Percentiles rank a stretch among this genome's conserved stretches.
Evolutionary conservation across 2,888 invertebrate species (phyloP).

Genomic region (Drosophila niveifrons): DNA sequence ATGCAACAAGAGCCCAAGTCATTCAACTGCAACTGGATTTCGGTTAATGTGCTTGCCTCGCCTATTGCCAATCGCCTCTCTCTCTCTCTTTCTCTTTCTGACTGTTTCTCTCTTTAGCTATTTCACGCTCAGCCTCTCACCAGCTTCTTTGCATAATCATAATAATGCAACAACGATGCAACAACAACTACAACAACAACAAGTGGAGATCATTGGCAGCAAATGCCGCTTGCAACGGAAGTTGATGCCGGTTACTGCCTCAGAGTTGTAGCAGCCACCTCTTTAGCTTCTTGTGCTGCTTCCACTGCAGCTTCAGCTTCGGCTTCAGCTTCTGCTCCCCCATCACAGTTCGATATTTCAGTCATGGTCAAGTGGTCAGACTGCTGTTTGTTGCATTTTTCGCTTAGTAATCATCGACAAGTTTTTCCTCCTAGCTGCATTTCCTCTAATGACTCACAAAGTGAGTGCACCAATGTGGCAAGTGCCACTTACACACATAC

Average conservation of each 20-base stretch:
- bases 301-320: no score
- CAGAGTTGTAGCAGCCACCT: constrained; percentile 8
- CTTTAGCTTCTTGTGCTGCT: constrained; percentile 6
- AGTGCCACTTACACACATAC: constrained; percentile 7
- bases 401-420: constrained; percentile 21
- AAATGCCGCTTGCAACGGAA: constrained; percentile 57
- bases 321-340: constrained; percentile 9
- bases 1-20: constrained; percentile 65
- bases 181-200: constrained; percentile 19
- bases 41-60: constrained; percentile 68
- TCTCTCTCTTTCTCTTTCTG: background rate
- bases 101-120: constrained; percentile 26
- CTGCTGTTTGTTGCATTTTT: constrained; percentile 26
- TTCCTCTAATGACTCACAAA: constrained; percentile 9
- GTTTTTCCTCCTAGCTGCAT: constrained; percentile 19
- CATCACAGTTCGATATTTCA: constrained; percentile 58
- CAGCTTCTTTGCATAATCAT: constrained; percentile 77
- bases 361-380: constrained; percentile 79
- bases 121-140: constrained; percentile 55
- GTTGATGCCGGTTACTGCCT: constrained; percentile 42
- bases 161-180: constrained; percentile 61
- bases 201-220: constrained; percentile 37
- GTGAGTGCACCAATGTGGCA: constrained; percentile 3
- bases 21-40: constrained; percentile 81
- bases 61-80: constrained; percentile 6